A percentile compares a stretch with the other conserved stretches of the same genome.
phyloP scores from a whole-genome alignment of 2,888 invertebrate species.

The Noctua pronuba region DNA sequence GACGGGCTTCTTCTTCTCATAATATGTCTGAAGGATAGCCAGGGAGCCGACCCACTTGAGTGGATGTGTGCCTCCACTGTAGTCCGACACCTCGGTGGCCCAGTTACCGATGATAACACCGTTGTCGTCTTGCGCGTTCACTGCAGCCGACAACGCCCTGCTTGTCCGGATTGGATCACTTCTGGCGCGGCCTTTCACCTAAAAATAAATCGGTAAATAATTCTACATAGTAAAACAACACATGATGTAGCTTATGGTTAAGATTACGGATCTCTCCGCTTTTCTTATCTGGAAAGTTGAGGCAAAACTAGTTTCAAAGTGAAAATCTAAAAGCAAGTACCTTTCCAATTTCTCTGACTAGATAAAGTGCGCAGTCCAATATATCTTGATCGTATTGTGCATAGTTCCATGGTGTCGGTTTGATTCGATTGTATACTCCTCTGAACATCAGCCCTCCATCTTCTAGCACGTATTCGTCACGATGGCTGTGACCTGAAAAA shows the following conservation, averaged over 20 bases:
- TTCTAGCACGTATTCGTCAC: constrained; percentile 95
- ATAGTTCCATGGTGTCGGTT: constrained; percentile 97
- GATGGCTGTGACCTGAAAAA: constrained; percentile 91
- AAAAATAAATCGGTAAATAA: constrained; percentile 14
- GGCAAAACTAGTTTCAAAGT: constrained; percentile 42
- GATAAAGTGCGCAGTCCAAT: constrained; percentile 94
- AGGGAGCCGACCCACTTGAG: constrained; percentile 97
- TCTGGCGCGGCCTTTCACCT: constrained; percentile 91
- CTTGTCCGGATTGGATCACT: constrained; percentile 94
- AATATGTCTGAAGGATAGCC: constrained; percentile 96
- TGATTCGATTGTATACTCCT: constrained; percentile 95
- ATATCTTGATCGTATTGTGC: constrained; percentile 96
- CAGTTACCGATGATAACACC: constrained; percentile 97
- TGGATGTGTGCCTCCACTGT: constrained; percentile 95
- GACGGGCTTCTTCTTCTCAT: constrained; percentile 95
- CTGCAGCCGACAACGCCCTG: constrained; percentile 96
- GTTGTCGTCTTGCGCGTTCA: constrained; percentile 96
- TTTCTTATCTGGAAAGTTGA: constrained; percentile 46
- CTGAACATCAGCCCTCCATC: constrained; percentile 98
- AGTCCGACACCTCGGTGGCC: constrained; percentile 95
- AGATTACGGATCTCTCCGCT: constrained; percentile 22
- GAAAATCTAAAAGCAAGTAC: constrained; percentile 75
- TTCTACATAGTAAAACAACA: not conserved
- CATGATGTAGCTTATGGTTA: constrained; percentile 26
- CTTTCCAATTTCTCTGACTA: constrained; percentile 93